Base-by-base conservation (phyloP, 1,140 invertebrate species). In the Neodiprion pinetum region DNA sequence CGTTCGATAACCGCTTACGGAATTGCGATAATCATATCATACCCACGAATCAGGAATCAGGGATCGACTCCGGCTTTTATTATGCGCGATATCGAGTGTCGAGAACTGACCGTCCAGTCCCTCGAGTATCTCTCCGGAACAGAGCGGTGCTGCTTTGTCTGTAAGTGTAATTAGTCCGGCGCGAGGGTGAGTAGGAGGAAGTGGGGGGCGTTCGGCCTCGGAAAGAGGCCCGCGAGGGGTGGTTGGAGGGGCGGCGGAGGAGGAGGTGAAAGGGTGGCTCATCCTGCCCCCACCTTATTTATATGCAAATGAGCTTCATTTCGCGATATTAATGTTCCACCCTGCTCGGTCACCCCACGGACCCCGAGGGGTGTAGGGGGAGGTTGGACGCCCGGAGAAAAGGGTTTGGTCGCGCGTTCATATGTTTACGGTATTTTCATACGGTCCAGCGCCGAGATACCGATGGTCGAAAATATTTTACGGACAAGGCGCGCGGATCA, bases 221-320 rank as follows among this genome's bases (percentile, higher is more conserved):
- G 67, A 66, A 40, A 40, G 74, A 71, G 72, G 75, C 28, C 28
- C 28, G 72, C 40, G 50, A 67, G 70, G 72, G 74, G 74, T 23
- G 53, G 68, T 68, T 3, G 53, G 40, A 70, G 69, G 72, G 50
- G 70, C 75, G 74, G 70, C 23, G 71, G 65, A 67, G 69, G 67
- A 73, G 47, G 48, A 72, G 73, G 65, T 17, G 67, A 75, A 61
- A 75, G 82, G 83, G 79, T 84, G 81, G 83, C 80, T 87, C 86
- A 85, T 85, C 84, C 84, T 84, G 79, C 82, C 83, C 78, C 86
- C 84, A 92, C 92, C 93, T 94, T 94, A 94, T 94, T 94, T 94
- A 93, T 93, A 94, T 93, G 93, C 91, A 94, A 94, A 94, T 94
- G 93, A 94, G 93, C 92, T 94, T 94, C 93, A 93, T 94, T 94